A percentile compares a stretch with the other conserved stretches of the same genome.
phyloP scores from a whole-genome alignment of 2,888 invertebrate species.

The Ennomos quercinarius region DNA sequence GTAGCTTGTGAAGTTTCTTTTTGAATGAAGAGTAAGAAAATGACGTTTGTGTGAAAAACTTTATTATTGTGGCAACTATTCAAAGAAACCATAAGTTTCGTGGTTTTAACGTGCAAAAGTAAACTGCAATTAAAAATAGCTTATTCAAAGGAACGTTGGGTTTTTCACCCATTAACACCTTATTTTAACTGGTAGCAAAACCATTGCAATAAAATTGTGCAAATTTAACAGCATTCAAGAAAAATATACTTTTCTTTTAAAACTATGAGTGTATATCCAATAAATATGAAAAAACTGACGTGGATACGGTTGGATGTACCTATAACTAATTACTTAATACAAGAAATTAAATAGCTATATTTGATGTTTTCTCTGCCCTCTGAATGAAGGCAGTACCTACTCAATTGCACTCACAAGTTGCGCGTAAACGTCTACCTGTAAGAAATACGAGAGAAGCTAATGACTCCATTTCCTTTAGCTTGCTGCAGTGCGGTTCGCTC shows the following conservation, averaged over 20 bases:
- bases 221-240: too few relatives aligned
- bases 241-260: too few relatives aligned
- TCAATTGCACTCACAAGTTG: constrained; percentile 60
- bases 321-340: too few relatives aligned
- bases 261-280: too few relatives aligned
- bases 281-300: too few relatives aligned
- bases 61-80: constrained; percentile 1
- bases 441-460: constrained; percentile 81
- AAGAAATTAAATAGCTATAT: too few relatives aligned
- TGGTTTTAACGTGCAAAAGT: constrained; percentile 5
- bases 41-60: constrained; percentile 4
- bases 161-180: too few relatives aligned
- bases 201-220: too few relatives aligned
- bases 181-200: too few relatives aligned
- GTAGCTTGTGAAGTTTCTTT: constrained; percentile 12
- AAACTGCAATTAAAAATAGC: too few relatives aligned
- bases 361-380: neutral
- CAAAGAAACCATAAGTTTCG: neutral
- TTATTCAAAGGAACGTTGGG: too few relatives aligned
- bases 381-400: constrained; percentile 35
- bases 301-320: too few relatives aligned
- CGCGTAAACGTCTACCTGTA: constrained; percentile 68
- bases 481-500: constrained; percentile 72
- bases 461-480: constrained; percentile 78
- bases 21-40: neutral